Base-by-base conservation (phyloP, 2,113 vertebrate genomes). In the Microcebus griseorufus region DNA sequence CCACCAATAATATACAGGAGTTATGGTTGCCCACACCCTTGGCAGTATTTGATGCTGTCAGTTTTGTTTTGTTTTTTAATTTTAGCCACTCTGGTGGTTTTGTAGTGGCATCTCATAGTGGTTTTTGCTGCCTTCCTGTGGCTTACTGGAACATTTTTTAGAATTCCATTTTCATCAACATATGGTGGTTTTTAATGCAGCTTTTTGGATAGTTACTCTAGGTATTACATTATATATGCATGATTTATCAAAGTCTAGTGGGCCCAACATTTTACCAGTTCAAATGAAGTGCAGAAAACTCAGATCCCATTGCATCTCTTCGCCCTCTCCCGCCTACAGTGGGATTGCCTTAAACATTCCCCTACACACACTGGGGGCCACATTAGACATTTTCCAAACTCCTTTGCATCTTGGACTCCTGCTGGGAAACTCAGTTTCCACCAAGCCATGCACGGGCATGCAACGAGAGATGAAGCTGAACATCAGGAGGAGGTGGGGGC, bases 1-100 rank as follows among this genome's bases (percentile, higher is more conserved):
- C 53, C 37, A 55, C 8, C 5, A 29, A 7, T 1, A 27, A 37
- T 0, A 5, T 1, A 6, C 3, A 14, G 58, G 16, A 22, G 6
- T 18, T n/a, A 3, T 3, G 25, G 32, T 1, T 29, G 42, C 5
- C 17, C 37, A 20, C 9, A 62, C 7, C 10, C 55, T 73, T 67
- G n/a, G 8, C 72, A 75, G 39, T 20, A 9, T 29, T 42, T 51
- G 39, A n/a, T 4, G 14, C 7, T 80, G 25, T 32, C 37, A 3
- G 39, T 64, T n/a, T 58, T 48, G 10, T 60, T n/a, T 55, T 17
- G 16, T 55, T 55, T 55, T 58, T 58, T 51, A 17, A 65, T 37
- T 20, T 92, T n/a, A 34, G 73, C 14, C 42, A n/a, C 7, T 23
- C 11, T 18, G 0, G 70, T 60, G 55, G 51, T n/a, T 88, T 37